Conservation (phyloP, 2,797 vertebrate genomes). For the Rhyacichthys aspro region DNA sequence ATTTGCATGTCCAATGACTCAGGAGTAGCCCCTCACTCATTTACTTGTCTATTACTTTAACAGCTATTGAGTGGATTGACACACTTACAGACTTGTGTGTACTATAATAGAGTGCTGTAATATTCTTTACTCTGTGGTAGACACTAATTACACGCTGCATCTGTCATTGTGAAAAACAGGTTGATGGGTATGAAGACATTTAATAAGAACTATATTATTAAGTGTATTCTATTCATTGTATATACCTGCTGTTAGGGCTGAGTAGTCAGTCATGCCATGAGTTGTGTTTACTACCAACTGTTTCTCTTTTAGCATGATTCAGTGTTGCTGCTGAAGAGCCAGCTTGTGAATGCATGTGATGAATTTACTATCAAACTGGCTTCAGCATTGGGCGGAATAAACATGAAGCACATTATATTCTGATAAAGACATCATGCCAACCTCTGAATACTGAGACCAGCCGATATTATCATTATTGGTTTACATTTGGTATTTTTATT, state of each 20-base stretch:
- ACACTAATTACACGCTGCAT: constrained; percentile 28
- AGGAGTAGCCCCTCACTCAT: constrained; percentile 29
- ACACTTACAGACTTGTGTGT: constrained; percentile 19
- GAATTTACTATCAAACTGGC: constrained; percentile 65
- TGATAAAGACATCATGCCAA: constrained; percentile 55
- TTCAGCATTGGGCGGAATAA: constrained; percentile 59
- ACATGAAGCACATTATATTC: constrained; percentile 64
- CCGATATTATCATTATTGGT: no score
- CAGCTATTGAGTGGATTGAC: constrained; percentile 58
- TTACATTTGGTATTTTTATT: no score
- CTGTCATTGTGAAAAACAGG: constrained; percentile 13
- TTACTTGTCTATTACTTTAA: constrained; percentile 62
- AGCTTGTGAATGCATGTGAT: constrained; percentile 49
- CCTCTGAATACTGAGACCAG: constrained; percentile 39
- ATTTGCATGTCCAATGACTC: constrained; percentile 73
- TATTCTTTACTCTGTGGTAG: constrained; percentile 18
- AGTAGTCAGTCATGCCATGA: constrained; percentile 21
- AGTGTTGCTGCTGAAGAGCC: constrained; percentile 42
- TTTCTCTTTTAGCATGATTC: constrained; percentile 39
- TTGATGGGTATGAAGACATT: background rate
- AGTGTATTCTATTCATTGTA: background rate
- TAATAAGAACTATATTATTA: background rate
- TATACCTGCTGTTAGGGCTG: constrained; percentile 4
- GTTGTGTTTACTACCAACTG: constrained; percentile 33
- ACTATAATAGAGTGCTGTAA: constrained; percentile 19